Evolutionary conservation across 1,140 invertebrate genomes (phyloP).

Genomic region (Doryteuthis pealeii): DNA sequence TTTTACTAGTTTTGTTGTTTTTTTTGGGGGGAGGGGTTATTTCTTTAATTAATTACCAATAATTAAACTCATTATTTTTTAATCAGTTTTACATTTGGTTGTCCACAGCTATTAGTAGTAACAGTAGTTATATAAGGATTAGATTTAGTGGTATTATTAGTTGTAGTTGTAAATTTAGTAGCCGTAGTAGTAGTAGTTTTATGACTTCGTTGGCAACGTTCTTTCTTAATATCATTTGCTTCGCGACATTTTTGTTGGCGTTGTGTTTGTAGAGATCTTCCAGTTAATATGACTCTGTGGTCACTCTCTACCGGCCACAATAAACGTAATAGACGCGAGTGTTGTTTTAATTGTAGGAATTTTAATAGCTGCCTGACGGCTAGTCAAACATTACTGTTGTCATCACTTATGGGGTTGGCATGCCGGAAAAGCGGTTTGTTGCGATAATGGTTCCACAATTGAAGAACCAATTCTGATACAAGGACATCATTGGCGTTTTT

Average conservation of each 20-base stretch:
- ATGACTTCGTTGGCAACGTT: neutral
- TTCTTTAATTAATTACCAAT: neutral
- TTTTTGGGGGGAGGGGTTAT: neutral
- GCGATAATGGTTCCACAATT: conserved; percentile 60
- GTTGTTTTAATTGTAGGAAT: conserved; percentile 37
- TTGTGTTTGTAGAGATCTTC: conserved; percentile 26
- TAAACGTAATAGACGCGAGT: neutral
- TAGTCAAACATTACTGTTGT: conserved; percentile 57
- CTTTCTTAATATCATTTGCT: conserved; percentile 23
- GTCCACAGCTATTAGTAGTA: neutral
- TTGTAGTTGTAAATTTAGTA: neutral
- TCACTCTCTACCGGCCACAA: conserved; percentile 27
- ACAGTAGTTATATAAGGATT: neutral
- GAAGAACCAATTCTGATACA: conserved; percentile 63
- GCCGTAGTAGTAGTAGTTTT: neutral
- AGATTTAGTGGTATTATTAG: neutral
- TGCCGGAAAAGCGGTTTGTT: conserved; percentile 55
- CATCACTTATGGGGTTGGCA: conserved; percentile 54
- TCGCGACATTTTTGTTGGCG: conserved; percentile 40
- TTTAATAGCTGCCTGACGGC: conserved; percentile 43
- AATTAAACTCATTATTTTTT: neutral
- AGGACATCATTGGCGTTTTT: conserved; percentile 64
- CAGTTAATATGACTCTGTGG: conserved; percentile 33
- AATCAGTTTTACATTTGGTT: neutral
- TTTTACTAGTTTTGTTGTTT: too few species aligned